These are phyloP conservation scores for Synanthedon myopaeformis DNA, from an alignment of 2,888 invertebrate species.

Conservation along the genomic window DNA sequence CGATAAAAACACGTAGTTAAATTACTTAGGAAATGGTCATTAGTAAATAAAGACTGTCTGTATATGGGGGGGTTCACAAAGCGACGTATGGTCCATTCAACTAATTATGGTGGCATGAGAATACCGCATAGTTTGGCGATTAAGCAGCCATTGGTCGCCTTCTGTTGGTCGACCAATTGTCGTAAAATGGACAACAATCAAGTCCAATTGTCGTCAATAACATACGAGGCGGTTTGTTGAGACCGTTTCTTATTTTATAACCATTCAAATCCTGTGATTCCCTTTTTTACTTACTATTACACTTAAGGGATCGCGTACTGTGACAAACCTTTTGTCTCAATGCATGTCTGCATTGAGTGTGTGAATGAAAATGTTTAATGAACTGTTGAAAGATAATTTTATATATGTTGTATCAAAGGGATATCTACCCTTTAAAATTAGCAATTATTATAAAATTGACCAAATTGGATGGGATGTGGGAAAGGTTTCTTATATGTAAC, in stretches of 20 bases:
- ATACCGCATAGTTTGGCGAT: conserved; percentile 46
- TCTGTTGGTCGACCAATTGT: conserved; percentile 42
- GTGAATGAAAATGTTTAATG: too few relatives aligned
- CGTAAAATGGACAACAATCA: conserved; percentile 61
- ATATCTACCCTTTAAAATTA: too few relatives aligned
- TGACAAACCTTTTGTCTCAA: too few relatives aligned
- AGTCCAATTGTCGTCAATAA: conserved; percentile 61
- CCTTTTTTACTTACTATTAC: too few relatives aligned
- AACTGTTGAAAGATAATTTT: too few relatives aligned
- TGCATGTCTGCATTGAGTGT: too few relatives aligned
- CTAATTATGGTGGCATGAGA: conserved; percentile 54
- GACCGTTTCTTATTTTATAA: conserved; percentile 18
- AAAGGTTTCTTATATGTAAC: too few relatives aligned
- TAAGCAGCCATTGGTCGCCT: conserved; percentile 8
- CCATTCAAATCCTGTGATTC: conserved; percentile 12
- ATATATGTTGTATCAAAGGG: too few relatives aligned
- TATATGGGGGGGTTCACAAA: conserved; percentile 21
- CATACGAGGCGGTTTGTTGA: conserved; percentile 32
- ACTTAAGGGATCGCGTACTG: too few relatives aligned
- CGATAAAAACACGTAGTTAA: too few relatives aligned
- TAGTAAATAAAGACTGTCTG: conserved; percentile 2
- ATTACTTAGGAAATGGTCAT: background rate
- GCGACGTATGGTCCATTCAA: conserved; percentile 36
- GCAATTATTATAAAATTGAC: too few relatives aligned
- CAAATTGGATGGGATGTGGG: too few relatives aligned